phyloP scores from a whole-genome alignment of 2,797 vertebrate genomes.

The Galaxias olidus region DNA sequence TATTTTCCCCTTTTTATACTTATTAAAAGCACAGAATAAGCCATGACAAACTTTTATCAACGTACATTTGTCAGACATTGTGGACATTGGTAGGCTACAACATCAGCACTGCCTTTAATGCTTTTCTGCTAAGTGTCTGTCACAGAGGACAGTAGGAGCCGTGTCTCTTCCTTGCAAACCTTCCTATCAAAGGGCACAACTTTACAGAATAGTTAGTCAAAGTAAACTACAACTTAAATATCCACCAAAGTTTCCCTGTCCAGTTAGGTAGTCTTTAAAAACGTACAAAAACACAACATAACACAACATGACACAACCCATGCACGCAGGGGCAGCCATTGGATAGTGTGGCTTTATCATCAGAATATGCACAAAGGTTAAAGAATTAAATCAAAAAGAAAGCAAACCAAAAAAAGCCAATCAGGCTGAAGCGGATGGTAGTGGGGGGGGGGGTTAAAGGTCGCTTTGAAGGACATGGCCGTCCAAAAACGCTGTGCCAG shows the following conservation, averaged over 20 bases:
- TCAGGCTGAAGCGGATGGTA: slow-evolving; percentile 26
- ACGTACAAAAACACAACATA: neutral
- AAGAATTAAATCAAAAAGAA: neutral
- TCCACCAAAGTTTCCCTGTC: neutral
- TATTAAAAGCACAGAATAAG: neutral
- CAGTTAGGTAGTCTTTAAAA: neutral
- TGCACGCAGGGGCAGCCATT: neutral
- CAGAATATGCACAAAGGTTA: slow-evolving; percentile 3
- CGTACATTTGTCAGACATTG: neutral
- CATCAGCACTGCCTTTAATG: neutral
- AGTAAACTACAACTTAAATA: neutral
- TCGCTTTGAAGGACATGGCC: slow-evolving; percentile 5
- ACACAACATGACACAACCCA: neutral
- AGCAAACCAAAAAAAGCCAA: slow-evolving; percentile 4
- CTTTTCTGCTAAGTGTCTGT: slow-evolving; percentile 8
- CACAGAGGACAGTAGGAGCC: neutral
- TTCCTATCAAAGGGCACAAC: neutral
- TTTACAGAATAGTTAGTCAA: neutral
- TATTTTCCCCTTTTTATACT: neutral
- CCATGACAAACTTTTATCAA: neutral
- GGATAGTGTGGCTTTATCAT: slow-evolving; percentile 1
- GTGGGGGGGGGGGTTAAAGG: neutral
- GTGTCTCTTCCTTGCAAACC: neutral
- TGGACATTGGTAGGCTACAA: neutral
- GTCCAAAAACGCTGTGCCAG: neutral